These are phyloP conservation scores for Drosophila azteca DNA, from an alignment of 1,140 invertebrate species.

Conservation along the genomic window DNA sequence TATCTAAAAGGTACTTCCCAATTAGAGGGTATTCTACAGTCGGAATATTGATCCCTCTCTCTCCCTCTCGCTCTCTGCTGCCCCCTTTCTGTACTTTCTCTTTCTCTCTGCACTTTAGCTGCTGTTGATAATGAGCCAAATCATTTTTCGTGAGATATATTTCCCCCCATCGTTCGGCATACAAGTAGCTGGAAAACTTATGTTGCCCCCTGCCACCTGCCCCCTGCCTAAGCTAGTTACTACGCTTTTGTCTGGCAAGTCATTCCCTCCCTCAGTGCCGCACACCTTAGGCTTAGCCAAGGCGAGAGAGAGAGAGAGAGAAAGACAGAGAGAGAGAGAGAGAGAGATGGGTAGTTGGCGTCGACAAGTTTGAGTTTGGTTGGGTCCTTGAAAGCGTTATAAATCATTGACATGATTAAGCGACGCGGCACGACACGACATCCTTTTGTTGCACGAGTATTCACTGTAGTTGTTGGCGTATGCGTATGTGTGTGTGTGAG, in stretches of 20 bases:
- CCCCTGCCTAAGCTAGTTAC: constrained; percentile 41
- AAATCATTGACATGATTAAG: constrained; percentile 82
- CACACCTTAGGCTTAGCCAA: constrained; percentile 27
- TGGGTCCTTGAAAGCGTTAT: constrained; percentile 79
- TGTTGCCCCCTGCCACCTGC: constrained; percentile 48
- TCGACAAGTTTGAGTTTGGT: constrained; percentile 79
- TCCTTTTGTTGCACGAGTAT: constrained; percentile 67
- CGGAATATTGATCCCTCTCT: neutral
- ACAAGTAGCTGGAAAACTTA: constrained; percentile 80
- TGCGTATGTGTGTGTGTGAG: neutral
- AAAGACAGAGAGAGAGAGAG: neutral
- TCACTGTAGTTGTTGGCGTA: constrained; percentile 17
- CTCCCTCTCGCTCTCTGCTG: constrained; percentile 10
- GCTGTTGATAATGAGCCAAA: constrained; percentile 80
- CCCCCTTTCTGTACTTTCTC: constrained; percentile 2
- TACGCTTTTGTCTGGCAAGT: constrained; percentile 61
- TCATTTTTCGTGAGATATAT: constrained; percentile 81
- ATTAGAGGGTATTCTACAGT: no score
- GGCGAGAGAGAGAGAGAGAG: constrained; percentile 2
- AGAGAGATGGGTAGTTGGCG: constrained; percentile 38
- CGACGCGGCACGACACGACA: constrained; percentile 76
- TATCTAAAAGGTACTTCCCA: no score
- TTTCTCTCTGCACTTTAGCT: constrained; percentile 62
- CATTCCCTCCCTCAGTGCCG: constrained; percentile 14
- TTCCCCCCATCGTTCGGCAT: constrained; percentile 46